These are phyloP conservation scores for Amphimedon queenslandica DNA, from an alignment of 37 sponge, comb jelly and placozoan genomes.

Conservation along the genomic window DNA sequence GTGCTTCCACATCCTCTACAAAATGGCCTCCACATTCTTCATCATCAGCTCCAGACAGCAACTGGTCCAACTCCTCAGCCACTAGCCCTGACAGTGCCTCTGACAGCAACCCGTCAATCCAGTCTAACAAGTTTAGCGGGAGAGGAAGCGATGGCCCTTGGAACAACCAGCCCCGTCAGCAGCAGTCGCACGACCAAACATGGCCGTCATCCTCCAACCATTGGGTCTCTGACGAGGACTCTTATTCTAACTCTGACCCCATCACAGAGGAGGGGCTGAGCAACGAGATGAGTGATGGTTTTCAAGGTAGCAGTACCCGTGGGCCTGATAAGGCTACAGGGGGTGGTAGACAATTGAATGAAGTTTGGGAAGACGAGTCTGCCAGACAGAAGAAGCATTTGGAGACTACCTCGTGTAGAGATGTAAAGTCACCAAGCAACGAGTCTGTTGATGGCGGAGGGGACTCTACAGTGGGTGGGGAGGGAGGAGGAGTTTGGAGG, in stretches of 20 bases:
- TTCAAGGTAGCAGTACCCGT: neutral
- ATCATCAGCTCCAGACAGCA: neutral
- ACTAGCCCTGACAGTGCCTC: neutral
- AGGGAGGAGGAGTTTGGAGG: constrained; percentile 13
- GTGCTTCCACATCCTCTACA: neutral
- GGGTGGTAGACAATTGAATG: neutral
- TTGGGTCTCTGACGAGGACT: neutral
- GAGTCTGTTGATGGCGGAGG: too few relatives aligned
- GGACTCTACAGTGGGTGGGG: neutral
- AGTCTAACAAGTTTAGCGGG: neutral
- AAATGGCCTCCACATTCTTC: too few relatives aligned
- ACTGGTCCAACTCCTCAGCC: too few relatives aligned
- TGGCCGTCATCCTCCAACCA: too few relatives aligned
- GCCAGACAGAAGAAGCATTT: too few relatives aligned
- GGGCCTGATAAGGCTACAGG: neutral
- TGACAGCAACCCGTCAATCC: neutral
- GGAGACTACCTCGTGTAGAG: too few relatives aligned
- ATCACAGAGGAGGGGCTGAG: neutral
- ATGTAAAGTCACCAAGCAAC: too few relatives aligned
- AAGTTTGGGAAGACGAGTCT: neutral
- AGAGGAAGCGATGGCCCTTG: neutral
- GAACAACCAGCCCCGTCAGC: too few relatives aligned
- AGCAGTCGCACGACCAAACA: too few relatives aligned
- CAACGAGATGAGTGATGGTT: neutral
- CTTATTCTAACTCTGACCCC: too few relatives aligned